phyloP scores from a whole-genome alignment of 2,113 vertebrate species.

The Ceyx cyanopectus region DNA sequence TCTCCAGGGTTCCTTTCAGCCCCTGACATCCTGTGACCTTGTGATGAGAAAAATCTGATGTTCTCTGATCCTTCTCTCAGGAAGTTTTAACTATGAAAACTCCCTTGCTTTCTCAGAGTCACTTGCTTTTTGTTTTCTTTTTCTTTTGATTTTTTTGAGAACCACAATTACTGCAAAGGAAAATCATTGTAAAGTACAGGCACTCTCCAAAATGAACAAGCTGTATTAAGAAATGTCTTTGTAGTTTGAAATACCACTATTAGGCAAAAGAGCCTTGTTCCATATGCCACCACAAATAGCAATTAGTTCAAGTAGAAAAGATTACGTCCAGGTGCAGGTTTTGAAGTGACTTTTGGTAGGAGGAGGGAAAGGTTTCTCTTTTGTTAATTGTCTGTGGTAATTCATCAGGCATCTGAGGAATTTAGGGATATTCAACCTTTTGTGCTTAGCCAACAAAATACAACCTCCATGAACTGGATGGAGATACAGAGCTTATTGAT shows the following conservation, averaged over 20 bases:
- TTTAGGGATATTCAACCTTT: constrained; percentile 63
- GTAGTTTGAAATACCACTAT: constrained; percentile 58
- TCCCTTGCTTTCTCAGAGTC: constrained; percentile 27
- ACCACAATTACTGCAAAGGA: constrained; percentile 32
- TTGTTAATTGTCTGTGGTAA: constrained; percentile 67
- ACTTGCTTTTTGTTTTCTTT: background rate
- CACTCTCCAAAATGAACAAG: constrained; percentile 36
- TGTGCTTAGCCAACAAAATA: constrained; percentile 47
- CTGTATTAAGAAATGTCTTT: constrained; percentile 43
- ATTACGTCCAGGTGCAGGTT: constrained; percentile 72
- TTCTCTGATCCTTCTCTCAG: constrained; percentile 14
- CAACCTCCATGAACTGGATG: constrained; percentile 19
- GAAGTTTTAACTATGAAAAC: constrained; percentile 59
- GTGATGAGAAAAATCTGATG: constrained; percentile 1
- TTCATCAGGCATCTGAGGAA: constrained; percentile 74
- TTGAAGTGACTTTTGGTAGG: constrained; percentile 52
- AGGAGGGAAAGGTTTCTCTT: constrained; percentile 22
- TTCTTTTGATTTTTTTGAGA: constrained; percentile 1
- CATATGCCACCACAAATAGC: constrained; percentile 45
- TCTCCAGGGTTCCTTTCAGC: too few relatives aligned
- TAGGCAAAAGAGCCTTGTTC: constrained; percentile 17
- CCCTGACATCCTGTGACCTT: too few relatives aligned
- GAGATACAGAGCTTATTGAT: constrained; percentile 26
- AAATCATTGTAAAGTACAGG: constrained; percentile 49
- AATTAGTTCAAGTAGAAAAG: constrained; percentile 77